Evolutionary conservation across 2,888 invertebrate genomes (phyloP), one percentile per base, ranked within the genome.

Genomic region (Morpho helenor): DNA sequence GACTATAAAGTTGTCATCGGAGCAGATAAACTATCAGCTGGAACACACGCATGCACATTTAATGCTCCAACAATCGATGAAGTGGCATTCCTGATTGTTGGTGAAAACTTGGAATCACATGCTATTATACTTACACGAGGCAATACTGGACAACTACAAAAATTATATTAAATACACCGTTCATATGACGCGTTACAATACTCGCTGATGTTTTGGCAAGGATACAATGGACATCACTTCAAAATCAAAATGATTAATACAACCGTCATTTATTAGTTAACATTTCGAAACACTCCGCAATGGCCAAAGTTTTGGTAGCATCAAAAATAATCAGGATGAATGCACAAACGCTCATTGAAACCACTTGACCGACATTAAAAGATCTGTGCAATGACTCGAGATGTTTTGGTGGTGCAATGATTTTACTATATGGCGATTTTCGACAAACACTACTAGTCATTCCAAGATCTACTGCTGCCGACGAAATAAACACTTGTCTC

Each of bases 1-100:
- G 62, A 71, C 59, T 65, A 70, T 58, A 68, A 69, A 68, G 63
- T 74, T 63, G 68, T 74, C 1, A 73, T 73, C 66, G 5, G 5
- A 31, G 2, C 31, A 31, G 31, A 31, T 31, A 31, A 31, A 31
- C 31, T 3, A 31, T 3, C 64, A 64, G 16, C 65, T 66, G 65
- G 66, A 64, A 60, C 56, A 68, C 71, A 73, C 52, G 65, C 65
- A 66, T 55, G 67, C 57, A 66, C 60, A 64, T 67, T 64, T 63
- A 71, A 70, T 49, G 65, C 66, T 65, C 66, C 66, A 64, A 66
- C 66, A 69, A 58, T 71, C 46, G 68, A 71, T 57, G 70, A 70
- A 70, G 71, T 70, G 47, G 67, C 70, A 8, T 67, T 69, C 57
- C 57, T 68, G 59, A 66, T 69, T 68, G 68, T 68, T 66, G 68